A percentile compares a stretch with the other conserved stretches of the same genome.
Evolutionary conservation across 2,888 invertebrate genomes (phyloP).

Genomic region (Hemaris fuciformis): DNA sequence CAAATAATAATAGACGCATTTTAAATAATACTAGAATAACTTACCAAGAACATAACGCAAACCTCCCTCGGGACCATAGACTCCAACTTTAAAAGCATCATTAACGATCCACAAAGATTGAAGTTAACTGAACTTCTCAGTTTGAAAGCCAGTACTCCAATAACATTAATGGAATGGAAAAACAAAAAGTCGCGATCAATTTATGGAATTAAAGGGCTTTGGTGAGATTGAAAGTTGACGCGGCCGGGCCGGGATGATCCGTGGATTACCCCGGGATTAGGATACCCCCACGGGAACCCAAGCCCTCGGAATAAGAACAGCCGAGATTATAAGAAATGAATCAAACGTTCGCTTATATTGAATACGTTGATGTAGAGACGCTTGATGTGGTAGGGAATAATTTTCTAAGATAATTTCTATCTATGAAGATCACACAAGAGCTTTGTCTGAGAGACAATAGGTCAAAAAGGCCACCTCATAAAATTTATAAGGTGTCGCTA

Average conservation of each 20-base stretch:
- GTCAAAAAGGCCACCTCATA: too few species aligned
- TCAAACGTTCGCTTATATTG: constrained; percentile 65
- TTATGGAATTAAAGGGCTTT: constrained; percentile 63
- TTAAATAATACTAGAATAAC: too few species aligned
- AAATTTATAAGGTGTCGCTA: too few species aligned
- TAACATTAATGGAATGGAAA: constrained; percentile 28
- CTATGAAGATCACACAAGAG: too few species aligned
- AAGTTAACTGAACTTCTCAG: not conserved
- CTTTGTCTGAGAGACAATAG: too few species aligned
- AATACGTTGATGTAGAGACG: constrained; percentile 34
- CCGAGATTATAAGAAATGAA: constrained; percentile 69
- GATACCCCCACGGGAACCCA: constrained; percentile 32
- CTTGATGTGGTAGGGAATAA: not conserved
- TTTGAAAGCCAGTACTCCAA: constrained; percentile 17
- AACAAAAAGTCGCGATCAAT: constrained; percentile 51
- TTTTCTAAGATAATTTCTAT: too few species aligned
- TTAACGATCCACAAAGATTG: not conserved
- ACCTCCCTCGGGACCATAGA: not conserved
- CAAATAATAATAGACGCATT: too few species aligned
- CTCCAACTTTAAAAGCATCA: not conserved
- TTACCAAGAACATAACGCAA: not conserved
- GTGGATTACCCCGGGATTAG: constrained; percentile 58
- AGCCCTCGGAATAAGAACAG: constrained; percentile 52
- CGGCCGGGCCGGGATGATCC: constrained; percentile 35
- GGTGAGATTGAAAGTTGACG: constrained; percentile 62